phyloP scores from a whole-genome alignment of 2,888 invertebrate genomes.

The Mythimna ferrago region DNA sequence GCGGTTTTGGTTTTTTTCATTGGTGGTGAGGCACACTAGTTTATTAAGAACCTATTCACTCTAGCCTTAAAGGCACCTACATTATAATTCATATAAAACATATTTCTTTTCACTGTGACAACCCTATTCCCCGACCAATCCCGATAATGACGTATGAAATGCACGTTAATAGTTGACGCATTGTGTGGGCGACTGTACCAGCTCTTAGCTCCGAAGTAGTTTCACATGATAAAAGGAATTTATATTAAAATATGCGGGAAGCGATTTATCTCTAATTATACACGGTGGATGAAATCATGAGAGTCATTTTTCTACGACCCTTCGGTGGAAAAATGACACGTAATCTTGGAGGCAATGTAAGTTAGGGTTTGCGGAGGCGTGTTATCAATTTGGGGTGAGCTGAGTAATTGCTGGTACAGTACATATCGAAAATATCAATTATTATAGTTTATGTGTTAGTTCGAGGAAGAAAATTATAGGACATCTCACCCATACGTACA shows the following conservation, averaged over 20 bases:
- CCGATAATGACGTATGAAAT: constrained; percentile 67
- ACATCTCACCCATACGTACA: too few species aligned
- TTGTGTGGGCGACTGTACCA: constrained; percentile 61
- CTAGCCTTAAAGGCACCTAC: too few species aligned
- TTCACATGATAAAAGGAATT: constrained; percentile 54
- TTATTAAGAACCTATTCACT: too few species aligned
- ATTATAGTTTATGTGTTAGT: too few species aligned
- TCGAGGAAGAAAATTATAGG: too few species aligned
- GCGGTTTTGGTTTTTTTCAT: too few species aligned
- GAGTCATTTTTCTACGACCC: constrained; percentile 54
- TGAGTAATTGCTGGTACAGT: too few species aligned
- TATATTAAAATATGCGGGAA: constrained; percentile 63
- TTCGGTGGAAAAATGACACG: constrained; percentile 42
- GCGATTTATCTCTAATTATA: constrained; percentile 65
- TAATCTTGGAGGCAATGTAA: constrained; percentile 28
- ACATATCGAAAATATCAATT: too few species aligned
- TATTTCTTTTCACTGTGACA: constrained; percentile 24
- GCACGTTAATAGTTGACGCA: constrained; percentile 66
- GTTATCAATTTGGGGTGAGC: constrained; percentile 2
- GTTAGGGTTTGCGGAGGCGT: constrained; percentile 6
- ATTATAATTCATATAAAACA: neutral
- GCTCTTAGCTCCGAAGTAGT: constrained; percentile 34
- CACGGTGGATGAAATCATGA: constrained; percentile 55
- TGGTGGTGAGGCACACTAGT: too few species aligned
- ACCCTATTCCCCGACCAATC: constrained; percentile 56